Conservation (phyloP, 2,797 vertebrate genomes). For the Fratercula arctica region DNA sequence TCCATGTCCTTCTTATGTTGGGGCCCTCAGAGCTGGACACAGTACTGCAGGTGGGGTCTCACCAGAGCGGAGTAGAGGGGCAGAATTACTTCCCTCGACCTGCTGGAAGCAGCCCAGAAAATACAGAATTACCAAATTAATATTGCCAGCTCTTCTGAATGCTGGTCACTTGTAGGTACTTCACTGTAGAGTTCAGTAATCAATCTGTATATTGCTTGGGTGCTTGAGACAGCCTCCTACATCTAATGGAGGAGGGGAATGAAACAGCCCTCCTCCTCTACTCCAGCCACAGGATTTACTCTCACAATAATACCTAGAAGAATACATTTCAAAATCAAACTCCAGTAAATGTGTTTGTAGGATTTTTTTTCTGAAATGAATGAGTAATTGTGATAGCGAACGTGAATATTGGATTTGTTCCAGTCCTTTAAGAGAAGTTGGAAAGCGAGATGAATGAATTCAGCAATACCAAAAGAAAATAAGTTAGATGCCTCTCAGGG, state of each 20-base stretch:
- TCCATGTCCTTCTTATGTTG: neutral
- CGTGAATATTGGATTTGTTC: neutral
- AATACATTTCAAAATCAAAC: neutral
- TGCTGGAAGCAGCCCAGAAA: neutral
- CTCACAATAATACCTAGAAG: neutral
- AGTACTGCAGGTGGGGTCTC: neutral
- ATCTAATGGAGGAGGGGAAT: neutral
- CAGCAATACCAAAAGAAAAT: neutral
- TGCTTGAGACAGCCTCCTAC: neutral
- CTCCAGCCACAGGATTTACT: neutral
- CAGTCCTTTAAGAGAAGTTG: neutral
- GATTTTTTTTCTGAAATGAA: neutral
- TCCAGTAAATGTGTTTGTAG: neutral
- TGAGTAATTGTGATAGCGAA: neutral
- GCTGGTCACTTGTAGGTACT: neutral
- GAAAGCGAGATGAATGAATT: neutral
- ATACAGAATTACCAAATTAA: no score
- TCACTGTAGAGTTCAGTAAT: neutral
- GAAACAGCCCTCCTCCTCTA: neutral
- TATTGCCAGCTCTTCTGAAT: neutral
- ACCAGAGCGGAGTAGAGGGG: neutral
- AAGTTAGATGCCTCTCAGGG: neutral
- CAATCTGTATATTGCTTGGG: neutral
- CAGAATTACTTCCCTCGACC: neutral
- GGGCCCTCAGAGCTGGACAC: neutral